Evolutionary conservation across 2,113 vertebrate species (phyloP).

Genomic region (Zapus hudsonius): DNA sequence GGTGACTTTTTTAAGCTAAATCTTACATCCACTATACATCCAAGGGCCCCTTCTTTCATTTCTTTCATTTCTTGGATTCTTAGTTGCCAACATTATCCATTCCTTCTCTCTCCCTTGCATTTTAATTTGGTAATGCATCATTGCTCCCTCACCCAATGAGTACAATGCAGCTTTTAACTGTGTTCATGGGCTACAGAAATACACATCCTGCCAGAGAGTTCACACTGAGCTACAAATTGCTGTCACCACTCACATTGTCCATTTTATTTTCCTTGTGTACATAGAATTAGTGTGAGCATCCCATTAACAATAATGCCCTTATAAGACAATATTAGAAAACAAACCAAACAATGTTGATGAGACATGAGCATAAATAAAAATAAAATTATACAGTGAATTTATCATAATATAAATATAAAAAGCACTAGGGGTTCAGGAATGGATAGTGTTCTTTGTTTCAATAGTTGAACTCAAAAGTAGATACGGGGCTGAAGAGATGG

Average conservation of each 20-base stretch:
- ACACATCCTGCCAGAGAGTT: conserved; percentile 69
- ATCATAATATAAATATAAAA: conserved; percentile 7
- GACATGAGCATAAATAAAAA: not conserved
- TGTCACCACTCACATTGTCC: conserved; percentile 53
- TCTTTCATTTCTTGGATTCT: conserved; percentile 44
- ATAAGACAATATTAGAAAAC: conserved; percentile 10
- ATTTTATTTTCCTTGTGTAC: conserved; percentile 57
- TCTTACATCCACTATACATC: conserved; percentile 16
- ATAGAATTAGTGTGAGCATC: conserved; percentile 59
- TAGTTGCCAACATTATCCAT: not conserved
- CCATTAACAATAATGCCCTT: conserved; percentile 50
- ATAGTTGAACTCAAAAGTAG: not conserved
- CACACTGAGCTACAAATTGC: conserved; percentile 70
- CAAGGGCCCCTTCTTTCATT: not conserved
- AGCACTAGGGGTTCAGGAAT: not conserved
- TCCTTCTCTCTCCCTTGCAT: not conserved
- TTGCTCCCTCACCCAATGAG: conserved; percentile 56
- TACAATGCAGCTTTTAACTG: conserved; percentile 62
- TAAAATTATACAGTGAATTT: not conserved
- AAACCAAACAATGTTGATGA: conserved; percentile 30
- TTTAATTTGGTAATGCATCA: conserved; percentile 67
- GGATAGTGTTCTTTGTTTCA: not conserved
- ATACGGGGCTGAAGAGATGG: too few species aligned
- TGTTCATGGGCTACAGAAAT: conserved; percentile 60
- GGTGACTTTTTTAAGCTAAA: conserved; percentile 28